Evolutionary conservation across 2,113 vertebrate genomes (phyloP), one percentile per base, ranked within the genome.

Genomic region (Pogona vitticeps): DNA sequence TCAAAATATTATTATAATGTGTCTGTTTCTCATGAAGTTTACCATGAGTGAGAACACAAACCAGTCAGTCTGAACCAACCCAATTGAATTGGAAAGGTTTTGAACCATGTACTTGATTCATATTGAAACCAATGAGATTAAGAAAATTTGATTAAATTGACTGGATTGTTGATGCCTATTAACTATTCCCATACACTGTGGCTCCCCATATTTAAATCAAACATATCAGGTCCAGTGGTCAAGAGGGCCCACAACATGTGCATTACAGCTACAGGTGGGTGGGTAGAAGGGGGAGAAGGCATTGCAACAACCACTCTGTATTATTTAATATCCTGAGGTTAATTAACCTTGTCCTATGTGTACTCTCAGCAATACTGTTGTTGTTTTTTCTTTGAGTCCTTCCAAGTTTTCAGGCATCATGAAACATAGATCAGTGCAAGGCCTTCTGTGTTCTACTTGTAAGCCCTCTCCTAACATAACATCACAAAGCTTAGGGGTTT

Each of bases 351-450:
- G 56, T 6, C 88, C 93, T 86, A 52, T 71, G 90, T 28, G 17
- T 90, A 61, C 46, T 52, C 23, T 17, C 61, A 65, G 42, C 78
- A 86, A 59, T 5, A 65, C 88, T 78, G 5, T n/a, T 52, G 5
- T 10, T 20, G 31, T 31, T 85, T 28, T 72, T 80, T 38, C n/a
- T 81, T 90, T 90, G 31, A 76, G 88, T 88, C 86, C 85, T 76
- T 85, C 91, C 52, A 6, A 87, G 82, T n/a, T 90, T 87, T 31
- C 2, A 81, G 81, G 68, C 86, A 59, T 89, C 87, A 86, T 81
- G 85, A 95, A 82, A 95, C 94, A 88, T 79, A 94, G 83, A 93
- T 92, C 90, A 91, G 79, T 87, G 90, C 78, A 88, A 95, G 92
- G 85, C 85, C 15, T 18, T 88, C 2, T n/a, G 15, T 72, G 58